phyloP scores from a whole-genome alignment of 2,888 invertebrate species.

The Sesia bembeciformis region DNA sequence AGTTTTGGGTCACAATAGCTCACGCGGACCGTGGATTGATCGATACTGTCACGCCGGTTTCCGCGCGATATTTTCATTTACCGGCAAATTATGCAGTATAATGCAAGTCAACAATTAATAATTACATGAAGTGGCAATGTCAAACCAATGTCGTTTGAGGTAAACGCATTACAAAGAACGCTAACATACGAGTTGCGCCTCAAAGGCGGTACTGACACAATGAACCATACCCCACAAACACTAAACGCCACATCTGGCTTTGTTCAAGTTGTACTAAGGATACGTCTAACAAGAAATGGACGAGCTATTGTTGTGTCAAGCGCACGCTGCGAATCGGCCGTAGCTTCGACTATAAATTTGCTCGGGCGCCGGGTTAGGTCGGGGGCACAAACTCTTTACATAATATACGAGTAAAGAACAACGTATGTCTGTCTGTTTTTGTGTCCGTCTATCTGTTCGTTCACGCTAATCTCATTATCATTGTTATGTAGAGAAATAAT shows the following conservation, averaged over 20 bases:
- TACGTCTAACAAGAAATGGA: constrained; percentile 31
- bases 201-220: neutral
- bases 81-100: too few relatives aligned
- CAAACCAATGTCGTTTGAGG: neutral
- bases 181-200: neutral
- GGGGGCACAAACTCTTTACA: neutral
- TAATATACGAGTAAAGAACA: too few relatives aligned
- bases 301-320: constrained; percentile 54
- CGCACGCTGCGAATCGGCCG: constrained; percentile 14
- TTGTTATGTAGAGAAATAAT: too few relatives aligned
- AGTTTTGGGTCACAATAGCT: too few relatives aligned
- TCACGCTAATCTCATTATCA: too few relatives aligned
- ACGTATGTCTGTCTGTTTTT: too few relatives aligned
- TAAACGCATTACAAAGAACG: neutral
- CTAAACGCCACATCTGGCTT: neutral
- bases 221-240: neutral
- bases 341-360: constrained; percentile 12
- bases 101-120: too few relatives aligned
- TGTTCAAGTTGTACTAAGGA: neutral
- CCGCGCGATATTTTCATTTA: too few relatives aligned
- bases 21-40: too few relatives aligned
- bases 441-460: too few relatives aligned
- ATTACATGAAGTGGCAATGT: neutral
- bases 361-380: constrained; percentile 9
- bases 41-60: too few relatives aligned